Percentiles rank a stretch among this genome's conserved stretches.
Conservation (phyloP, 1,140 invertebrate species). For the Pachypeltis micranthus region DNA sequence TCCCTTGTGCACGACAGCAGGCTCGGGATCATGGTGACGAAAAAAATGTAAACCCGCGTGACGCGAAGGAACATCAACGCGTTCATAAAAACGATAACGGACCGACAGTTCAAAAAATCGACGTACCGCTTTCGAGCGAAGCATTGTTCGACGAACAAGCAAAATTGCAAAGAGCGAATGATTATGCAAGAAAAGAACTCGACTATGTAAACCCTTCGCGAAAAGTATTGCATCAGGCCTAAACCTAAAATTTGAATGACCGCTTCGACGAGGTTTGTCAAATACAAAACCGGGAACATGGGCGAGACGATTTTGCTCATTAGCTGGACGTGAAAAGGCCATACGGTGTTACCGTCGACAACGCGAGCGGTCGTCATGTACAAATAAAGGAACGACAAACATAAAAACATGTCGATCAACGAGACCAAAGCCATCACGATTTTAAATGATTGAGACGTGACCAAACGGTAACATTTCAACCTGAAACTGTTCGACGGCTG, state of each 20-base stretch:
- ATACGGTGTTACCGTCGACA: neutral
- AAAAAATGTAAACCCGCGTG: slow-evolving; percentile 8
- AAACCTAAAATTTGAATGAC: slow-evolving; percentile 1
- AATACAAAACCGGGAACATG: neutral
- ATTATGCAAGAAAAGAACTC: neutral
- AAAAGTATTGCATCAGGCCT: slow-evolving; percentile 8
- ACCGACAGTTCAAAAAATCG: neutral
- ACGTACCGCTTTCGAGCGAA: neutral
- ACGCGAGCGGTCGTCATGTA: neutral
- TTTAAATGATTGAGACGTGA: neutral
- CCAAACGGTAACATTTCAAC: neutral
- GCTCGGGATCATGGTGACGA: neutral
- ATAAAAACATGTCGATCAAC: neutral
- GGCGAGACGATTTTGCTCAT: neutral
- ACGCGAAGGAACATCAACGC: slow-evolving; percentile 4
- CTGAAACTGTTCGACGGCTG: neutral
- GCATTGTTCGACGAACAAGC: neutral
- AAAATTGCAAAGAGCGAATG: neutral
- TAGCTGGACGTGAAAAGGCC: neutral
- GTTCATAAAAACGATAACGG: neutral
- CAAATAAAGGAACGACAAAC: neutral
- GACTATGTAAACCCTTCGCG: neutral
- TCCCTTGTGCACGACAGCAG: neutral
- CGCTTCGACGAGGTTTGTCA: neutral
- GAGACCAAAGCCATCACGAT: neutral